Evolutionary conservation across 2,888 invertebrate genomes (phyloP).

Genomic region (Megalurothrips usitatus): DNA sequence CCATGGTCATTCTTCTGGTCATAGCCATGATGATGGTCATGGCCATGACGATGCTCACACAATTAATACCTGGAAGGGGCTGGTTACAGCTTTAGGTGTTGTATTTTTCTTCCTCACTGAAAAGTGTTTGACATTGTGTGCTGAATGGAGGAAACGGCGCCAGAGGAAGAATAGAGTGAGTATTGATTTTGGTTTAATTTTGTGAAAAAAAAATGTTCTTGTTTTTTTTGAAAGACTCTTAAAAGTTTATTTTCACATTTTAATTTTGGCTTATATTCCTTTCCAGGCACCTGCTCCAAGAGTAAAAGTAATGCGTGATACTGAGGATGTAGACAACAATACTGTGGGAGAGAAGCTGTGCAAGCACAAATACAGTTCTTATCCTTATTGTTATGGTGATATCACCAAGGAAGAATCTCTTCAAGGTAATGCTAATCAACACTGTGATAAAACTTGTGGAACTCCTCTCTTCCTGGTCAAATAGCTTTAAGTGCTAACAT

Average conservation of each 20-base stretch:
- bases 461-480: not conserved
- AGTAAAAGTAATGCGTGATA: slow-evolving; percentile 69
- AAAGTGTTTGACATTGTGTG: slow-evolving; percentile 44
- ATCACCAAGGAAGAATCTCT: slow-evolving; percentile 57
- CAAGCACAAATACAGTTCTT: slow-evolving; percentile 84
- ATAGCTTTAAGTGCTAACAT: too few relatives aligned
- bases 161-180: slow-evolving; percentile 62
- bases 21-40: not conserved
- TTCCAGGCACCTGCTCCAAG: slow-evolving; percentile 56
- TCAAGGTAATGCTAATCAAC: slow-evolving; percentile 32
- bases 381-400: slow-evolving; percentile 82
- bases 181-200: slow-evolving; percentile 11
- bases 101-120: slow-evolving; percentile 30
- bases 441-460: slow-evolving; percentile 3
- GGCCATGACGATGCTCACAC: not conserved
- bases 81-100: not conserved
- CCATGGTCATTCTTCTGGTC: slow-evolving; percentile 18
- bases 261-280: slow-evolving; percentile 32
- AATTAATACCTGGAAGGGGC: not conserved
- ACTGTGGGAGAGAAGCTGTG: slow-evolving; percentile 62
- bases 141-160: slow-evolving; percentile 73
- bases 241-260: not conserved
- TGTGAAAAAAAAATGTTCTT: not conserved
- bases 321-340: slow-evolving; percentile 51
- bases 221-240: not conserved